Base-by-base conservation (phyloP, 2,797 vertebrate species). In the Bufotes viridis region DNA sequence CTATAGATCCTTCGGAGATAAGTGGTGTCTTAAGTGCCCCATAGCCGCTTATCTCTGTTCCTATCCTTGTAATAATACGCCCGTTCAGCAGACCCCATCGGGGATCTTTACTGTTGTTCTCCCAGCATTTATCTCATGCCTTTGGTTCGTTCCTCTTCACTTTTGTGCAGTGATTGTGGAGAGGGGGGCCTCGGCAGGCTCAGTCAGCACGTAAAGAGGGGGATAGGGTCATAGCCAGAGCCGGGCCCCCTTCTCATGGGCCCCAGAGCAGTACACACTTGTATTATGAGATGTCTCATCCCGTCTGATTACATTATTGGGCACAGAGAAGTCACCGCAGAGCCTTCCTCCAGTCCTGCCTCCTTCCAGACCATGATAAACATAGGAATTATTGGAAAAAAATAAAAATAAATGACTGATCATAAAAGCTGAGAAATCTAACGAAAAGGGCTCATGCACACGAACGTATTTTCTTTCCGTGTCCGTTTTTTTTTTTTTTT, bases 231-330 rank as follows among this genome's bases (percentile, higher is more conserved):
- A 57, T 72, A 69, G 67, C 17, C 15, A 20, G 42, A 74, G 72
- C 34, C 18, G 72, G 34, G 69, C 42, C 72, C 22, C 74, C 74
- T 76, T 76, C 74, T 76, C 74, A 13, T 51, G 42, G 74, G 74
- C 74, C 74, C 49, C 74, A 76, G 13, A 53, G 34, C 49, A n/a
- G 74, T 18, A 72, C 14, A 18, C 70, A 42, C 11, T 74, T 74
- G 74, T 76, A 76, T 76, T 76, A 49, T 76, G 42, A 76, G 72
- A 75, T 51, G 34, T 75, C 42, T 51, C 72, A 49, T 49, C 49
- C 11, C 51, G 74, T 76, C 74, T 53, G 22, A 53, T 53, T 20
- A 51, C 42, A 51, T 76, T 53, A 76, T 34, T 20, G 70, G 49
- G 29, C 69, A 42, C 18, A 20, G 42, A 22, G 20, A 76, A 53